Conservation (phyloP, 64 coral and sea anemone genomes). For the Stichodactyla mertensii region DNA sequence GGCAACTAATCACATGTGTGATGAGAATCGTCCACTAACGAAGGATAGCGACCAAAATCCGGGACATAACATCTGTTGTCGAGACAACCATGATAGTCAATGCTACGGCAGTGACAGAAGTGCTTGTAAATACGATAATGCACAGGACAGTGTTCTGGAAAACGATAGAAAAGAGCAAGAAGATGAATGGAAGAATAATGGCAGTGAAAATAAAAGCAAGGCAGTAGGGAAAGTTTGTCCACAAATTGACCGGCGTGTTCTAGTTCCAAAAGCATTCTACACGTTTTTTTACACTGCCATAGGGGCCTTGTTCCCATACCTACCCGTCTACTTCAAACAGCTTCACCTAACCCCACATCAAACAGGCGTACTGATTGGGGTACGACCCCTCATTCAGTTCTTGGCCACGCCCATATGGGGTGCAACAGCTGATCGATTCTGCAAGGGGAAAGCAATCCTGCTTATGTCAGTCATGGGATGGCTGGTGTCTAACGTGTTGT, state of each 20-base stretch:
- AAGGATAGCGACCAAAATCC: background rate
- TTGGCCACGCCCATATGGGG: slow-evolving; percentile 83
- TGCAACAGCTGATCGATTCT: slow-evolving; percentile 71
- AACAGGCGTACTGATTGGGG: slow-evolving; percentile 76
- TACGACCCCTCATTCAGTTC: slow-evolving; percentile 88
- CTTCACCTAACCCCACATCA: slow-evolving; percentile 67
- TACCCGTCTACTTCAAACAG: slow-evolving; percentile 92
- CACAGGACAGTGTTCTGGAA: background rate
- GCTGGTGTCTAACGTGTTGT: slow-evolving; percentile 62
- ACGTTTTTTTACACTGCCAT: slow-evolving; percentile 89
- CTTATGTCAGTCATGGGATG: slow-evolving; percentile 82
- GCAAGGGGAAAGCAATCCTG: slow-evolving; percentile 71
- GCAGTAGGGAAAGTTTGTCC: background rate
- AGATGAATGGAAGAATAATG: background rate
- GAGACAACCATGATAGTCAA: background rate
- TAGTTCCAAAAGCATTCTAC: slow-evolving; percentile 78
- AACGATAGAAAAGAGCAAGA: background rate
- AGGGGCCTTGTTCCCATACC: slow-evolving; percentile 86
- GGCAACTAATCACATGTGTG: background rate
- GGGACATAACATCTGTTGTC: background rate
- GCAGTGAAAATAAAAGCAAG: background rate
- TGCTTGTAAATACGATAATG: background rate
- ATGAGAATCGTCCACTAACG: background rate
- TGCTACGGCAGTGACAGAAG: background rate
- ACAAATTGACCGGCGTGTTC: slow-evolving; percentile 26